Conservation (phyloP, 1,140 invertebrate genomes). For the Eupeodes corollae region DNA sequence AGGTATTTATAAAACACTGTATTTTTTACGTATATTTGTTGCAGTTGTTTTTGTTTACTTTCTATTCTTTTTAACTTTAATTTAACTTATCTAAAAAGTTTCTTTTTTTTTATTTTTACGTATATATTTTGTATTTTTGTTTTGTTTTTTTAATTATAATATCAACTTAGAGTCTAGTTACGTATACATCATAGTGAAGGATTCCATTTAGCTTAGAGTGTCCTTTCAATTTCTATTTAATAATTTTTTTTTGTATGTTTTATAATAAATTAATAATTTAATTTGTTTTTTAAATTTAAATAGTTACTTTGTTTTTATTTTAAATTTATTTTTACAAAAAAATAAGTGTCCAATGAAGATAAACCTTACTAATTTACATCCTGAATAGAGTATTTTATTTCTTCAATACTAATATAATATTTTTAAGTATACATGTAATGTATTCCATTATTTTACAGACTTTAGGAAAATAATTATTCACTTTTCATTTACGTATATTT, state of each 20-base stretch:
- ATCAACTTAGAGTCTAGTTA: conserved; percentile 26
- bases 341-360: too few relatives aligned
- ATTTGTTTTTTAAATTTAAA: background rate
- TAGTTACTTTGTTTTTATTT: background rate
- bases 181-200: conserved; percentile 34
- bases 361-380: too few relatives aligned
- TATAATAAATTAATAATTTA: too few relatives aligned
- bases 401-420: background rate
- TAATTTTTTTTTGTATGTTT: too few relatives aligned
- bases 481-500: background rate
- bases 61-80: background rate
- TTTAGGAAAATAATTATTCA: background rate
- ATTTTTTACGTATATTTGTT: conserved; percentile 19
- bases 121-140: conserved; percentile 5
- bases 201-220: conserved; percentile 2
- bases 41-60: conserved; percentile 4
- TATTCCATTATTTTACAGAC: conserved; percentile 3
- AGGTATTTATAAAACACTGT: conserved; percentile 24
- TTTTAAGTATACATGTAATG: conserved; percentile 8
- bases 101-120: background rate
- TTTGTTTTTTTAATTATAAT: background rate
- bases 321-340: background rate
- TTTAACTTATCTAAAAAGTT: background rate
- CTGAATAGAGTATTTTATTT: background rate
- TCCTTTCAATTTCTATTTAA: too few relatives aligned